These are phyloP conservation scores for Pseudopleuronectes americanus DNA, from an alignment of 2,797 vertebrate genomes.

Conservation along the genomic window DNA sequence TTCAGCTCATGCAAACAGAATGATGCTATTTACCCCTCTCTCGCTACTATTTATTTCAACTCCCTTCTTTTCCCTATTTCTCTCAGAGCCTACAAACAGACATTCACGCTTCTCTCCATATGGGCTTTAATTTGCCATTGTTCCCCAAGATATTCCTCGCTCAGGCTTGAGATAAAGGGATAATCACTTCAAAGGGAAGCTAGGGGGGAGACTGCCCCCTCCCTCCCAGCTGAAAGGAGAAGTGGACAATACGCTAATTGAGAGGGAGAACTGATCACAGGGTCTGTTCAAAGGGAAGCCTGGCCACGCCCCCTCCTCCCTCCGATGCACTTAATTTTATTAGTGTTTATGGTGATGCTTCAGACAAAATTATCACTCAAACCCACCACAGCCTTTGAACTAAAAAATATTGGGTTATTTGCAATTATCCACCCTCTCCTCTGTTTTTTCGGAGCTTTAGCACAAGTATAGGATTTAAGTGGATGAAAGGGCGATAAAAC, in stretches of 20 bases:
- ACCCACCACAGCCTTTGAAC: constrained; percentile 82
- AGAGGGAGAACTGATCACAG: constrained; percentile 97
- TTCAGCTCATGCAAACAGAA: constrained; percentile 63
- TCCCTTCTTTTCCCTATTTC: constrained; percentile 50
- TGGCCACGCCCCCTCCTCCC: constrained; percentile 83
- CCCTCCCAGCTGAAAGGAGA: constrained; percentile 90
- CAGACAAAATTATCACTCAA: constrained; percentile 81
- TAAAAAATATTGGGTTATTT: constrained; percentile 80
- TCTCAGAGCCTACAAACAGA: constrained; percentile 81
- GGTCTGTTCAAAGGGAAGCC: constrained; percentile 92
- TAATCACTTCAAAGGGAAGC: constrained; percentile 98
- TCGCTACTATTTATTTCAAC: constrained; percentile 62
- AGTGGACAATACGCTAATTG: constrained; percentile 99
- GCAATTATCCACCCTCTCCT: constrained; percentile 77
- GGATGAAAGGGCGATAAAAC: constrained; percentile 36
- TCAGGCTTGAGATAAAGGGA: constrained; percentile 99
- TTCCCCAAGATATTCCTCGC: constrained; percentile 92
- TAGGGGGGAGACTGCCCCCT: constrained; percentile 85
- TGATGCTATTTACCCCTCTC: constrained; percentile 53
- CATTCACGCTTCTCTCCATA: constrained; percentile 88
- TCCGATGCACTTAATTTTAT: constrained; percentile 97
- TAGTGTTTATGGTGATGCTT: constrained; percentile 93
- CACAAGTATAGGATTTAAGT: constrained; percentile 62
- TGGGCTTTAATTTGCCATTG: constrained; percentile 91
- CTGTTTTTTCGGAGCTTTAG: constrained; percentile 57